Base-by-base conservation (phyloP, 2,797 vertebrate species). In the Phataginus tetradactyla region DNA sequence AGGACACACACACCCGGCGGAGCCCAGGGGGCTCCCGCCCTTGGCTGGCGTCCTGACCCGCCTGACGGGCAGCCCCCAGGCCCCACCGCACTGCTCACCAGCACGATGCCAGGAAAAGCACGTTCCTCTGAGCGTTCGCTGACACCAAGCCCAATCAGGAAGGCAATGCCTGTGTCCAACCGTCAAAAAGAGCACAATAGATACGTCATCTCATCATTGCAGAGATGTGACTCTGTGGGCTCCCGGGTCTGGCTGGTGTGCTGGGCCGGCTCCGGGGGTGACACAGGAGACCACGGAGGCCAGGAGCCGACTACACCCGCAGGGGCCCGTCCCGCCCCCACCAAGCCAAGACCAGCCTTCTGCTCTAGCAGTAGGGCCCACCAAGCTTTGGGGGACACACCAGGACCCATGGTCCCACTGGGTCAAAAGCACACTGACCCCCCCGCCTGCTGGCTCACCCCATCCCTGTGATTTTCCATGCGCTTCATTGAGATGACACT, bases 101-200 rank as follows among this genome's bases (percentile, higher is more conserved):
- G 13, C 72, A 81, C 7, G 8, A 9, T 11, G 8, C 13, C 79
- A 63, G 71, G 34, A 64, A 72, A 92, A 89, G 78, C 55, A 85
- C 57, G 88, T 75, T 49, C 34, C 39, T 83, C 72, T 49, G 64
- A 86, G 39, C 15, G 63, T 57, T 91, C 57, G 63, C 81, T 49
- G 79, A 71, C 85, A 83, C 63, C 92, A 75, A 79, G 83, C 53
- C 34, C 75, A 92, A 66, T 88, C 79, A 93, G 90, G 74, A 97
- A 77, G 86, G 91, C 74, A 79, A 42, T 55, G 45, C 0, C 10
- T 86, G n/a, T 45, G 66, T 66, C 78, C 53, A 21, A 83, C 59
- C 84, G 69, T 92, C 86, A 66, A 94, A 94, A 95, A 86, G 97
- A 93, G 95, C 51, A 83, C n/a, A 66, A 90, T 7, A 71, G 87